Evolutionary conservation across 1,140 invertebrate genomes (phyloP).

Genomic region (Pseudomyrmex flavicornis): DNA sequence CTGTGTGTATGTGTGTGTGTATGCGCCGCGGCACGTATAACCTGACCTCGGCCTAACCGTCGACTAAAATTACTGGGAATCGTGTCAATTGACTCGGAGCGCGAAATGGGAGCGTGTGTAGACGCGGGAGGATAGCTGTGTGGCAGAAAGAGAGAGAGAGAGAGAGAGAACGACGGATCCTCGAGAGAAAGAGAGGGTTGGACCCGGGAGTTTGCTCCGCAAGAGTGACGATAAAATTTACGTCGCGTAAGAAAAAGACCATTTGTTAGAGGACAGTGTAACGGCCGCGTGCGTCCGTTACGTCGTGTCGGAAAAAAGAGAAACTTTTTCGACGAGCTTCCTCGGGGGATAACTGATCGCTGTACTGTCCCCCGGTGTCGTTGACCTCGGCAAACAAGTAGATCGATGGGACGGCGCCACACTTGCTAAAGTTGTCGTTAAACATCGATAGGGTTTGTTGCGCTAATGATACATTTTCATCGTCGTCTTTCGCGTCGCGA

Average conservation of each 20-base stretch:
- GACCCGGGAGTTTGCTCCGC: neutral
- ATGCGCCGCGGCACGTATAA: conserved; percentile 68
- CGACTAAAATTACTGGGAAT: conserved; percentile 73
- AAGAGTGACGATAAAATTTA: conserved; percentile 50
- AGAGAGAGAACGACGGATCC: neutral
- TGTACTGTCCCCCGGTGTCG: conserved; percentile 49
- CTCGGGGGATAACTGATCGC: conserved; percentile 57
- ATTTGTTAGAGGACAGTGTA: conserved; percentile 55
- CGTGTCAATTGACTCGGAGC: conserved; percentile 70
- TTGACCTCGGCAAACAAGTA: conserved; percentile 59
- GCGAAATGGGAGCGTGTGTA: conserved; percentile 37
- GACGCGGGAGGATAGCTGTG: neutral
- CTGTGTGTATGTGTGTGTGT: conserved; percentile 12
- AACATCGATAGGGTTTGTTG: conserved; percentile 56
- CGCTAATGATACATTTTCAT: conserved; percentile 40
- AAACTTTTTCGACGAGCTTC: conserved; percentile 55
- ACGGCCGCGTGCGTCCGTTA: conserved; percentile 41
- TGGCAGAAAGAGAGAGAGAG: no score
- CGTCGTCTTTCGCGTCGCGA: neutral
- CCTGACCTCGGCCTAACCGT: conserved; percentile 68
- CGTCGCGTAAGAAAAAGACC: conserved; percentile 54
- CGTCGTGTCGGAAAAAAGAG: conserved; percentile 48
- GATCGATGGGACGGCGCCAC: conserved; percentile 53
- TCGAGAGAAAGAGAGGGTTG: neutral
- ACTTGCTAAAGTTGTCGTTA: conserved; percentile 59